Base-by-base conservation (phyloP, 1,140 invertebrate species). In the Bombus waltoni region DNA sequence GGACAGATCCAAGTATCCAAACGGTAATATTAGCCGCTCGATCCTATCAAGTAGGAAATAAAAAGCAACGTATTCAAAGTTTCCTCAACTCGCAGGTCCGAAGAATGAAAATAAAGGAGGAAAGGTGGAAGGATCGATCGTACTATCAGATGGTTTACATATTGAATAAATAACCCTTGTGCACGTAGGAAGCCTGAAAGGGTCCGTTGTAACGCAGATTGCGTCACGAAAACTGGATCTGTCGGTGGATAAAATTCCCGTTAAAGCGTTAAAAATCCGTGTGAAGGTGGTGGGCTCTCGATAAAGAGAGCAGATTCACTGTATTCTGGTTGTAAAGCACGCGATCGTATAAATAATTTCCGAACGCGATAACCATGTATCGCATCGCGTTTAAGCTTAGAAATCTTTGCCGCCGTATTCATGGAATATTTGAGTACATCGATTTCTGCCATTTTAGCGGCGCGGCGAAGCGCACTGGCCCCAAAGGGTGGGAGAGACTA, bases 371-470 rank as follows among this genome's bases (percentile, higher is more conserved):
- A 76, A 76, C 66, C 40, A 68, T 68, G 47, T 18, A 35, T 59
- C 40, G 40, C 28, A 40, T 66, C 44, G 44, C 53, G 53, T 82
- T 62, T 72, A 57, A 59, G 11, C 57, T 47, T 0, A 57, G 72
- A 82, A 82, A 82, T 82, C 81, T 82, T 75, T 62, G 25, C n/a
- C 81, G 9, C 15, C 32, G 59, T 82, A 82, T 82, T 82, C 81
- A 82, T 75, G 72, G 72, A 82, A 82, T 82, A 82, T 82, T 82
- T 66, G 32, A 82, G 81, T 82, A 38, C 74, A 82, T 82, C 81
- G 81, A 82, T 82, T 75, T 47, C 47, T 65, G 10, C n/a, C 72
- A 28, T 75, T 82, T 75, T 47, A 75, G 2, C 35, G 70, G 28
- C 47, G 25, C 15, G 28, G 22, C 13, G n/a, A n/a, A 22, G 71